Evolutionary conservation across 2,113 vertebrate genomes (phyloP).

Genomic region (Anhinga rufa): DNA sequence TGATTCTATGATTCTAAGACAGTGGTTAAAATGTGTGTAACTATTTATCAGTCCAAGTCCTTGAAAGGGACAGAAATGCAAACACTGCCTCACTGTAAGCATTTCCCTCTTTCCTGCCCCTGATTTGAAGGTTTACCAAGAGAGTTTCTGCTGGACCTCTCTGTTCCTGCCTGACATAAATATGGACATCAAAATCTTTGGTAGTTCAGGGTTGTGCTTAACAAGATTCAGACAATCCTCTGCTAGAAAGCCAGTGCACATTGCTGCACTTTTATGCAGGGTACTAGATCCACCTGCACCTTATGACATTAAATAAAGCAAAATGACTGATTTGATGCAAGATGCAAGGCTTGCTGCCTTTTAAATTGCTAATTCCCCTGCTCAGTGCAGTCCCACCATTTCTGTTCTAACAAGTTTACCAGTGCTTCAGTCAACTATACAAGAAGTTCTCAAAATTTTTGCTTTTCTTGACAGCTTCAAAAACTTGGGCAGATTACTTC

Average conservation of each 20-base stretch:
- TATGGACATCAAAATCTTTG: accelerated
- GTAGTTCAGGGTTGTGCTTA: neutral
- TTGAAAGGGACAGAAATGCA: neutral
- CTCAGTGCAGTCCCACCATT: neutral
- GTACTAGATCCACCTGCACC: no score
- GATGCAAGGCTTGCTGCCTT: neutral
- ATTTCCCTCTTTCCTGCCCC: neutral
- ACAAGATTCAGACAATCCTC: neutral
- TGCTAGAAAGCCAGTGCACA: neutral
- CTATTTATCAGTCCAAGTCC: neutral
- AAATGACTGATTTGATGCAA: neutral
- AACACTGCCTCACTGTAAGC: neutral
- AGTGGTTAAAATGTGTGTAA: neutral
- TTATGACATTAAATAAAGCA: neutral
- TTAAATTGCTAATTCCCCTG: neutral
- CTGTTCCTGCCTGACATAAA: neutral
- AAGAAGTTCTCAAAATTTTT: neutral
- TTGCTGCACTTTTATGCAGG: neutral
- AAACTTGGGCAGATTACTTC: neutral
- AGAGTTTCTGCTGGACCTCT: neutral
- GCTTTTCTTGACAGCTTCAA: neutral
- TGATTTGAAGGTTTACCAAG: neutral
- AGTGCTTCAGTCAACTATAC: neutral
- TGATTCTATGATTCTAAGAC: no score
- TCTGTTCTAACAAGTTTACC: neutral